These are phyloP conservation scores for Ectobius pallidus DNA, from an alignment of 2,888 invertebrate species.

Conservation along the genomic window DNA sequence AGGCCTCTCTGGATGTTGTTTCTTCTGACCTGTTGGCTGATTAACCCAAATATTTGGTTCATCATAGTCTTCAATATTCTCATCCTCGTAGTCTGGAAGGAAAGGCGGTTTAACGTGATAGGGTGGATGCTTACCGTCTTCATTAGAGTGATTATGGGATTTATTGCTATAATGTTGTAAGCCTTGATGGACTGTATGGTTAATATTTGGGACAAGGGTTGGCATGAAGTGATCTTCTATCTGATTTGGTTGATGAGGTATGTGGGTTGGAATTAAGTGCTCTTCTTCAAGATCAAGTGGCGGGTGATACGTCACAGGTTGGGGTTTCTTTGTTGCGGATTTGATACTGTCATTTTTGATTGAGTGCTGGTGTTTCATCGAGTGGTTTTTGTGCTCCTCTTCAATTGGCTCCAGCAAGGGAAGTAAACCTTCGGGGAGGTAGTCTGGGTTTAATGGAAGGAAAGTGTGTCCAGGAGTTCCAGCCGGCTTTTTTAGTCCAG, in stretches of 20 bases:
- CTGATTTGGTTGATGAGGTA: not conserved
- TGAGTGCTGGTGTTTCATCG: not conserved
- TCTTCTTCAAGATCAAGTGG: not conserved
- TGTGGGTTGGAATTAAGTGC: not conserved
- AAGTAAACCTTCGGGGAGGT: constrained; percentile 1
- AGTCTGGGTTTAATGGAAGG: constrained; percentile 39
- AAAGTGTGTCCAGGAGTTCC: constrained; percentile 3
- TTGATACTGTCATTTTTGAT: not conserved
- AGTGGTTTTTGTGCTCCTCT: not conserved
- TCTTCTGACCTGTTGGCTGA: not conserved
- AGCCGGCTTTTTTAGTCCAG: constrained; percentile 27
- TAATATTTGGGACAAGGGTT: too few relatives aligned
- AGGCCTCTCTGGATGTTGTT: not conserved
- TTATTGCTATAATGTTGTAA: too few relatives aligned
- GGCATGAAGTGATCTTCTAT: not conserved
- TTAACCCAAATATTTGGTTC: not conserved
- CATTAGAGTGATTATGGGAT: not conserved
- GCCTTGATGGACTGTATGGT: too few relatives aligned
- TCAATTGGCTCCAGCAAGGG: not conserved
- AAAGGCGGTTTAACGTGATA: not conserved
- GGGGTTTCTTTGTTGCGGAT: not conserved
- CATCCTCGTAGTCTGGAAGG: not conserved
- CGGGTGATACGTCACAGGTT: too few relatives aligned
- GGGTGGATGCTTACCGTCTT: not conserved
- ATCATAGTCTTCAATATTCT: not conserved